A percentile compares a stretch with the other conserved stretches of the same genome.
phyloP scores from a whole-genome alignment of 2,113 vertebrate species.

The Notechis scutatus region DNA sequence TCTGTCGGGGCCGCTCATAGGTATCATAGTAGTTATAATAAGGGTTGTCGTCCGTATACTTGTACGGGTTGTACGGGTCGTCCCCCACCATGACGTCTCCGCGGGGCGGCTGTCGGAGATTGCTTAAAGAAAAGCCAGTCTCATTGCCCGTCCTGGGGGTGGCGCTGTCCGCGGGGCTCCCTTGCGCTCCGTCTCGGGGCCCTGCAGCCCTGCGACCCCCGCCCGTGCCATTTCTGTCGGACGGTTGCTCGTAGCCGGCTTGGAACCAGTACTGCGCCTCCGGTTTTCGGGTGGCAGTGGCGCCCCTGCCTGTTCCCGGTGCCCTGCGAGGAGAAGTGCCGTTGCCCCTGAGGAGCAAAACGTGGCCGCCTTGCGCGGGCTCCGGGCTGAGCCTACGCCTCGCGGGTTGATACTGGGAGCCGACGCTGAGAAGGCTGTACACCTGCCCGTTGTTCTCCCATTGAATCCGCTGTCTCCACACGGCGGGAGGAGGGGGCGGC shows the following conservation, averaged over 20 bases:
- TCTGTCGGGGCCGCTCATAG: conserved; percentile 78
- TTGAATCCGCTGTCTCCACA: conserved; percentile 75
- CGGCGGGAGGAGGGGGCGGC: conserved; percentile 57
- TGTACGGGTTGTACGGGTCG: conserved; percentile 89
- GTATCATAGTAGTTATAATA: conserved; percentile 94
- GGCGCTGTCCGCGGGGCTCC: neutral
- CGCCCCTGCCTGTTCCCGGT: conserved; percentile 22
- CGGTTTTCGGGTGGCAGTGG: neutral
- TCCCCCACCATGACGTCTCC: conserved; percentile 87
- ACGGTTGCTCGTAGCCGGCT: conserved; percentile 38
- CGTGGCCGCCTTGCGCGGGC: conserved; percentile 29
- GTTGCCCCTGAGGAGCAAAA: conserved; percentile 58
- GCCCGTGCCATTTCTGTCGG: neutral
- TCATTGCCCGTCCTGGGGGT: conserved; percentile 10
- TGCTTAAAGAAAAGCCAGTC: conserved; percentile 46
- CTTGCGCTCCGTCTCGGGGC: neutral
- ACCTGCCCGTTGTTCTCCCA: conserved; percentile 91
- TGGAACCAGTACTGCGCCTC: conserved; percentile 38
- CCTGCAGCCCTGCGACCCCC: neutral
- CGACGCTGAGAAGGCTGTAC: conserved; percentile 83
- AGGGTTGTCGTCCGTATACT: conserved; percentile 85
- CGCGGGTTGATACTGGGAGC: conserved; percentile 78
- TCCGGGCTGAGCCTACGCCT: conserved; percentile 67
- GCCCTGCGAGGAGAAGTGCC: conserved; percentile 50
- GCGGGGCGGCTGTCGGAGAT: conserved; percentile 51